Evolutionary conservation across 2,888 invertebrate species (phyloP), one percentile per base, ranked within the genome.

Genomic region (Drosophila antonietae): DNA sequence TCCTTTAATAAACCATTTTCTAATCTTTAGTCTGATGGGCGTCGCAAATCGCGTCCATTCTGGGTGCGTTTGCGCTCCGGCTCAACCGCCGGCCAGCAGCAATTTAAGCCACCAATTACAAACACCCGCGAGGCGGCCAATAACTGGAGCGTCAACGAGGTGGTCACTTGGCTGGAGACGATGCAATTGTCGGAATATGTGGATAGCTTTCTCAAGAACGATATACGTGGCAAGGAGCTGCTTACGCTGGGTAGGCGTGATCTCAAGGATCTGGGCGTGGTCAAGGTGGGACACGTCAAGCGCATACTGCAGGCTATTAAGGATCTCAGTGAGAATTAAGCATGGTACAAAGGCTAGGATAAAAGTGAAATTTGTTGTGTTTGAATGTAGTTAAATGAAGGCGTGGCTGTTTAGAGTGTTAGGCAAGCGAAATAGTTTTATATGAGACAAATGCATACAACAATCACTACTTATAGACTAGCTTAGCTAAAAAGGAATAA

Each of bases 261-360:
- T 92, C 94, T 97, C 6, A 95, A 98, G 91, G 99, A 99, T 80
- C 94, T 99, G 52, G 98, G 98, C 10, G 96, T 99, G 61, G 96
- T 96, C 12, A 99, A 99, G 93, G 97, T 99, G 58, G 99, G 99
- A 0, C 99, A 99, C 92, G 96, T 98, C 37, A 99, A 99, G 93
- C 95, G 99, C 90, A 97, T 99, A 81, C 95, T 98, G 77, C 97
- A 98, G 92, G 98, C 97, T 28, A 97, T 98, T 74, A 97, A 97
- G 93, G 98, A 98, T 92, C 93, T 97, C 49, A 90, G 89, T 52
- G 91, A 91, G 66, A 92, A 91, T 73, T 93, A 91, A 89, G 67
- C 51, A 61, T 68, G 56, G 74, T 80, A 44, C 18, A 52, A 31
- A 31, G 7, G 28, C 14, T 31, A 62, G 46, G 49, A 28, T 75